Evolutionary conservation across 2,888 invertebrate species (phyloP).

Genomic region (Chrysopilus asiliformis): DNA sequence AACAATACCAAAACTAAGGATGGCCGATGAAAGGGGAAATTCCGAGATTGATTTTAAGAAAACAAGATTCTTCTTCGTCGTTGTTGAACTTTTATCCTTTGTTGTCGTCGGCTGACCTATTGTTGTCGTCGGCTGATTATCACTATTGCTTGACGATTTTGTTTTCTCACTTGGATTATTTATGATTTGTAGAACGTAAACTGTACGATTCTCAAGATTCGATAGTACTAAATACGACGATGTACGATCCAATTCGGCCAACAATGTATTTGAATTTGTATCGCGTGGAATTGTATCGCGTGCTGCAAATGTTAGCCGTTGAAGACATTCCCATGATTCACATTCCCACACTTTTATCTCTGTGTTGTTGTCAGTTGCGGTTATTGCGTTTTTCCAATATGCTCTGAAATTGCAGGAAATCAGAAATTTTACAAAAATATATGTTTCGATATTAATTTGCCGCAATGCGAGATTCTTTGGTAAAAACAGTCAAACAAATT

Average conservation of each 20-base stretch:
- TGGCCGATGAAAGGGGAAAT: constrained; percentile 74
- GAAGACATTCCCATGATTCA: constrained; percentile 89
- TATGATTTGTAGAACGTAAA: constrained; percentile 67
- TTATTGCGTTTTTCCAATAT: constrained; percentile 94
- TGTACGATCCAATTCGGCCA: constrained; percentile 67
- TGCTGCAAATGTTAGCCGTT: constrained; percentile 65
- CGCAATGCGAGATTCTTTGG: background rate
- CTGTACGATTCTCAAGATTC: constrained; percentile 68
- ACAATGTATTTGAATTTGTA: constrained; percentile 20
- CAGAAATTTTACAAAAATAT: background rate
- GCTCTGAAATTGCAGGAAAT: constrained; percentile 40
- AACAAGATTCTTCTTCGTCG: constrained; percentile 29
- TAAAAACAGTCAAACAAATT: constrained; percentile 2
- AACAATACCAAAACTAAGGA: constrained; percentile 77
- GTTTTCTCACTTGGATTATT: constrained; percentile 25
- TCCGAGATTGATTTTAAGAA: constrained; percentile 67
- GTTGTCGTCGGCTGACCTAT: constrained; percentile 4
- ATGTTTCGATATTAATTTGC: background rate
- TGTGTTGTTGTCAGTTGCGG: constrained; percentile 79
- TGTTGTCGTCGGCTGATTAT: background rate
- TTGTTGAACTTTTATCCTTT: constrained; percentile 2
- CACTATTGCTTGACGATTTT: background rate
- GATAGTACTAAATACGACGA: constrained; percentile 78
- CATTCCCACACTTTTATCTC: constrained; percentile 91
- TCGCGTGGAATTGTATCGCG: constrained; percentile 35